These are phyloP conservation scores for Cichladusa arquata DNA, from an alignment of 2,113 vertebrate species.

Conservation along the genomic window DNA sequence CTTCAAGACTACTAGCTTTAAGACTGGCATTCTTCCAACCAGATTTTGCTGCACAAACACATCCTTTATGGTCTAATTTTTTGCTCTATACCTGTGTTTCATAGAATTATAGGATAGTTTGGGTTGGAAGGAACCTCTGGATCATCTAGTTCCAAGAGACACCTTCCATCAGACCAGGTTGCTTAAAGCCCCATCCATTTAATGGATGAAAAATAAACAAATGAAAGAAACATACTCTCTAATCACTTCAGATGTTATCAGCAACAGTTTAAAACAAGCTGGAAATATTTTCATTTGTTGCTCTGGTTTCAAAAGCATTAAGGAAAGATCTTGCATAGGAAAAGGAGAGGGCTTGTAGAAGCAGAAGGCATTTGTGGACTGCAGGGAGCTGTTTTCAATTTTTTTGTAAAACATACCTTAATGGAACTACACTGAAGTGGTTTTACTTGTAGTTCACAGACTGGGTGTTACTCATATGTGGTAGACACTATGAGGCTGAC, in stretches of 20 bases:
- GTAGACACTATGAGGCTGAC: neutral
- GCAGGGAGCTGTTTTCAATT: neutral
- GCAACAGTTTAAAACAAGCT: neutral
- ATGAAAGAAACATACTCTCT: neutral
- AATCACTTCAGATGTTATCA: neutral
- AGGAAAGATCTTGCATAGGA: neutral
- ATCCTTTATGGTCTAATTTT: neutral
- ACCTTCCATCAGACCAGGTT: neutral
- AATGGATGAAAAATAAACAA: neutral
- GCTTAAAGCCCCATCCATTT: neutral
- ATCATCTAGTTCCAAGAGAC: neutral
- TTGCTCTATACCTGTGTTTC: neutral
- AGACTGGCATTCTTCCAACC: neutral
- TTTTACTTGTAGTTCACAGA: neutral
- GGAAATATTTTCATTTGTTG: neutral
- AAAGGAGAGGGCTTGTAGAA: neutral
- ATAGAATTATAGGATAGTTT: neutral
- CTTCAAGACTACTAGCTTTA: neutral
- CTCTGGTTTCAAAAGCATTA: neutral
- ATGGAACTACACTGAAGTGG: neutral
- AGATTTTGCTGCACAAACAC: neutral
- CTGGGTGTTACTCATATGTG: neutral
- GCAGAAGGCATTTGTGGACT: neutral
- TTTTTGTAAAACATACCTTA: slow-evolving; percentile 6
- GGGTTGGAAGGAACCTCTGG: neutral